A percentile compares a stretch with the other conserved stretches of the same genome.
Conservation (phyloP, 2,113 vertebrate species). For the Ailuropoda melanoleuca region DNA sequence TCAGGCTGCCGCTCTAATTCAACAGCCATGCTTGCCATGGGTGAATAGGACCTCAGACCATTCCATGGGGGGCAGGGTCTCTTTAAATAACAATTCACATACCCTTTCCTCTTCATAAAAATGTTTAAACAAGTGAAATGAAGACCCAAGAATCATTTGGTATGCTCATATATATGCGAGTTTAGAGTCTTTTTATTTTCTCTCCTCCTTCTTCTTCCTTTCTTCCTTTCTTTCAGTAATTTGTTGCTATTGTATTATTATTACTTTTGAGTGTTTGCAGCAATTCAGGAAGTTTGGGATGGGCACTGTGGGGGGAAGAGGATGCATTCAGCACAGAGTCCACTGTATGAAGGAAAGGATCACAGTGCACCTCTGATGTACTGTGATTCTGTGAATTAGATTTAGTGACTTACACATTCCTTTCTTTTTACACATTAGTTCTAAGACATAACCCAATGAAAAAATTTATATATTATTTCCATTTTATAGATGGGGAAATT, state of each 20-base stretch:
- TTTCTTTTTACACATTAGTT: neutral
- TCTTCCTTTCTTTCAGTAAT: neutral
- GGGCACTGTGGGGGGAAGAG: neutral
- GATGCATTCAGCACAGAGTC: neutral
- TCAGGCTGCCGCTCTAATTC: neutral
- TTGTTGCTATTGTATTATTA: neutral
- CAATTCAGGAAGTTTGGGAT: neutral
- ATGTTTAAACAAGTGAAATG: neutral
- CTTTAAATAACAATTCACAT: neutral
- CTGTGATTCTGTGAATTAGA: neutral
- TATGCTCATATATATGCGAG: neutral
- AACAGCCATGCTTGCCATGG: neutral
- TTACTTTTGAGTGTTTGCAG: neutral
- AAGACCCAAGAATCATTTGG: neutral
- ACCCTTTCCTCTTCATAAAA: neutral
- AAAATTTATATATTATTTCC: neutral
- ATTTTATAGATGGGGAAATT: neutral
- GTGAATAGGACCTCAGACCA: neutral
- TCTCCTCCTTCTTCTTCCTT: neutral
- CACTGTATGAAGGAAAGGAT: neutral
- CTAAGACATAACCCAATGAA: neutral
- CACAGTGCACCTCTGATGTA: neutral
- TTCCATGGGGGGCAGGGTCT: neutral
- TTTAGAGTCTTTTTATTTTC: neutral
- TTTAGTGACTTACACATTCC: neutral